phyloP scores from a whole-genome alignment of 2,113 vertebrate species.

The Lipophrys pholis region DNA sequence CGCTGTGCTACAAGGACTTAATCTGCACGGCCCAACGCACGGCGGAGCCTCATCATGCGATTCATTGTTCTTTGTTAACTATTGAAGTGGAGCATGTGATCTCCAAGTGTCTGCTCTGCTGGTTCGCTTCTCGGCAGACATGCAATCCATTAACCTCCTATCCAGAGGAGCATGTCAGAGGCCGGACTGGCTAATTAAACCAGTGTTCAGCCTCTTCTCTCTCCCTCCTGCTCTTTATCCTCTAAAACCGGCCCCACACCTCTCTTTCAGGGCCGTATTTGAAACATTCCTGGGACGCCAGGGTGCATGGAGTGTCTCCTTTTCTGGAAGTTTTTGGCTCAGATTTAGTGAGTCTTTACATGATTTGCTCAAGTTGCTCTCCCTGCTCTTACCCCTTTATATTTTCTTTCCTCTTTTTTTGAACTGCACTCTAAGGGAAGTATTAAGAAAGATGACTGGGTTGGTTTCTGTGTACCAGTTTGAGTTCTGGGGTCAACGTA shows the following conservation, averaged over 20 bases:
- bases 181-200: conserved; percentile 39
- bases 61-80: conserved; percentile 12
- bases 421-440: conserved; percentile 56
- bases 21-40: background rate
- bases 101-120: background rate
- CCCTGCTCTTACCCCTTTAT: background rate
- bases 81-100: background rate
- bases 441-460: conserved; percentile 45
- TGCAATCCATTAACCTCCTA: conserved; percentile 24
- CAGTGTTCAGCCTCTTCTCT: background rate
- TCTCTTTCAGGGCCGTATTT: conserved; percentile 43
- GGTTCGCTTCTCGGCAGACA: background rate
- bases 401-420: conserved; percentile 1
- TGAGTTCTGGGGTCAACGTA: conserved; percentile 11
- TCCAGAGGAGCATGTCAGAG: conserved; percentile 31
- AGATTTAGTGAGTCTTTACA: conserved; percentile 30
- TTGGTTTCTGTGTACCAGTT: conserved; percentile 1
- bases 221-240: conserved; percentile 4
- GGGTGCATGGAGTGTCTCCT: conserved; percentile 68
- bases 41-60: background rate
- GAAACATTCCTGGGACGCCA: conserved; percentile 63
- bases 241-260: conserved; percentile 7
- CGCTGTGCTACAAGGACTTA: background rate
- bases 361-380: conserved; percentile 47
- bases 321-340: conserved; percentile 78